Evolutionary conservation across 2,888 invertebrate genomes (phyloP).

Genomic region (Perithous albicinctus): DNA sequence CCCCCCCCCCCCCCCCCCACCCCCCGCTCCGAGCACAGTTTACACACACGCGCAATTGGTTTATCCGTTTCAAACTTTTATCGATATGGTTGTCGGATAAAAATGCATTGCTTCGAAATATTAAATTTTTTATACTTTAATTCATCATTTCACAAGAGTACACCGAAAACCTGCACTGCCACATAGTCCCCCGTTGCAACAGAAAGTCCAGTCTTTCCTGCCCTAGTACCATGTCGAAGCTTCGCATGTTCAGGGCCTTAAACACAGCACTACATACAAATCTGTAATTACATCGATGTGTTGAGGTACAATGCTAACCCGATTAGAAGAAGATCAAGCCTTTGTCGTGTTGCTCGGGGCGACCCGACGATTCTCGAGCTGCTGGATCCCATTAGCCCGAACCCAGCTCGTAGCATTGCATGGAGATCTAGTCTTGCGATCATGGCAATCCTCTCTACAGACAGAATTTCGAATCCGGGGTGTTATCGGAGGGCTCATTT

Average conservation of each 20-base stretch:
- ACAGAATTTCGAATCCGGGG: constrained; percentile 1
- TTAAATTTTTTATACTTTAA: too few species aligned
- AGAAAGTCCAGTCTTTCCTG: too few species aligned
- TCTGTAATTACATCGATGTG: not conserved
- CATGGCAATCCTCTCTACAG: not conserved
- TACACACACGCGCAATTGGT: constrained; percentile 12
- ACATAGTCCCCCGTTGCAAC: too few species aligned
- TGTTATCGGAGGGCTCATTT: constrained; percentile 7
- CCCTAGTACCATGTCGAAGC: too few species aligned
- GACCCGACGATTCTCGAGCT: constrained; percentile 27
- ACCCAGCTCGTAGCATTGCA: too few species aligned
- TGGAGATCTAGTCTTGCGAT: not conserved
- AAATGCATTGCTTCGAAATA: too few species aligned
- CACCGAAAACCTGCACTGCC: too few species aligned
- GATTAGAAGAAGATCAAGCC: constrained; percentile 39
- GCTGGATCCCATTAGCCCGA: constrained; percentile 11
- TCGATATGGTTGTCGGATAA: too few species aligned
- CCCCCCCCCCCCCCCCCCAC: not conserved
- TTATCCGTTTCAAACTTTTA: constrained; percentile 39
- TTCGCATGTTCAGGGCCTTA: not conserved
- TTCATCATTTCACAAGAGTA: too few species aligned
- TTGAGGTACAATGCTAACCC: not conserved
- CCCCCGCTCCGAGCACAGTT: not conserved
- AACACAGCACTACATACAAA: not conserved
- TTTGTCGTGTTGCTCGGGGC: not conserved